Evolutionary conservation across 2,888 invertebrate species (phyloP).

Genomic region (Agonopterix heracliana): DNA sequence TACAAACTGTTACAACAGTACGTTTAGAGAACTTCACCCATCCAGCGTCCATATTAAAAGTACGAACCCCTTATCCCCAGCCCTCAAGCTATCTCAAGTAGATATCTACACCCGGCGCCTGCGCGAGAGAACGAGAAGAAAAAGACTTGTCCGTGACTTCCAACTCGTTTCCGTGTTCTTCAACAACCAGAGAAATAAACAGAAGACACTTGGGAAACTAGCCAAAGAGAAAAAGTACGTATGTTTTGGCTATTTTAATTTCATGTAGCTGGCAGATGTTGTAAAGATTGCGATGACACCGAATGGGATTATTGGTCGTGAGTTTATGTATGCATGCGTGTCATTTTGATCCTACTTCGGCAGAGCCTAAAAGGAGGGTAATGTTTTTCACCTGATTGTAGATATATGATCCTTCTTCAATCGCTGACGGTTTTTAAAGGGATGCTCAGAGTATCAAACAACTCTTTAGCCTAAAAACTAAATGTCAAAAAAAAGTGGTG

Average conservation of each 20-base stretch:
- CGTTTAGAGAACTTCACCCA: background rate
- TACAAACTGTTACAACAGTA: background rate
- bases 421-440: too few species aligned
- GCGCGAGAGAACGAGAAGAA: slow-evolving; percentile 90
- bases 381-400: too few species aligned
- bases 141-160: slow-evolving; percentile 92
- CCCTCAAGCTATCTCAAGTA: slow-evolving; percentile 92
- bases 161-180: slow-evolving; percentile 93
- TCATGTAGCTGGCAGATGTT: background rate
- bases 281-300: background rate
- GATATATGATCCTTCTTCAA: too few species aligned
- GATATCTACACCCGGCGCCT: slow-evolving; percentile 92
- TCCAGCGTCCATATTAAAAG: background rate
- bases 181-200: slow-evolving; percentile 78
- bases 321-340: too few species aligned
- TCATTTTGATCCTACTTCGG: too few species aligned
- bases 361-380: too few species aligned
- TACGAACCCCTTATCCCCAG: slow-evolving; percentile 41
- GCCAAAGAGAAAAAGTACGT: slow-evolving; percentile 87
- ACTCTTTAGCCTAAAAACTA: too few species aligned
- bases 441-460: too few species aligned
- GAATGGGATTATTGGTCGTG: background rate
- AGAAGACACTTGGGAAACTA: slow-evolving; percentile 77
- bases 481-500: too few species aligned
- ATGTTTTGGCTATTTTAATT: background rate